Percentiles rank a stretch among this genome's conserved stretches.
Evolutionary conservation across 2,888 invertebrate species (phyloP).

Genomic region (Synergus umbraculus): DNA sequence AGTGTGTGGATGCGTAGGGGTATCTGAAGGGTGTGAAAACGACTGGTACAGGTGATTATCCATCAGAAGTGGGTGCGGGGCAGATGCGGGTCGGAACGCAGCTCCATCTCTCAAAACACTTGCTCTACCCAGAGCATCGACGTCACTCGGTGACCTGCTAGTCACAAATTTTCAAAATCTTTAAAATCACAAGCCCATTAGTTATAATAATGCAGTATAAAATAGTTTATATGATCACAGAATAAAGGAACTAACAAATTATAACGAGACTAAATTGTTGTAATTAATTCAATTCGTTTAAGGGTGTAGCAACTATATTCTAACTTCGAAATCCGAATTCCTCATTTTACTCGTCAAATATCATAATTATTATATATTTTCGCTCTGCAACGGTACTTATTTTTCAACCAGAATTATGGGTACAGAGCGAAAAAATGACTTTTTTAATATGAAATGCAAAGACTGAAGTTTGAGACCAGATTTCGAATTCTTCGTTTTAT

Average conservation of each 20-base stretch:
- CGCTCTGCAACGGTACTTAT: too few species aligned
- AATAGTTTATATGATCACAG: background rate
- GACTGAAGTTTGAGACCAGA: too few species aligned
- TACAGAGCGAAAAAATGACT: too few species aligned
- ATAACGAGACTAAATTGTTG: background rate
- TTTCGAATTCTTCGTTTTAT: too few species aligned
- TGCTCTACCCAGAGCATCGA: constrained; percentile 78
- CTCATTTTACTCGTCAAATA: too few species aligned
- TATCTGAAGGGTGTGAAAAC: constrained; percentile 71
- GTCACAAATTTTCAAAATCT: background rate
- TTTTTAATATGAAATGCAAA: too few species aligned
- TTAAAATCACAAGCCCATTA: background rate
- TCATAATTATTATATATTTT: too few species aligned
- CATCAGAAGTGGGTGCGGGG: constrained; percentile 80
- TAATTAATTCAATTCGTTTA: background rate
- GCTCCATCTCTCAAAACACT: constrained; percentile 84
- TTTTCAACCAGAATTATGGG: too few species aligned
- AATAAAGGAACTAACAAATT: background rate
- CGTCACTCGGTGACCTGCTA: constrained; percentile 72
- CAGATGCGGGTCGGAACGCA: constrained; percentile 79
- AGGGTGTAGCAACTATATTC: too few species aligned
- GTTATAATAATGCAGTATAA: background rate
- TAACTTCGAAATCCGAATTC: too few species aligned
- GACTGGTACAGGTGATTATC: constrained; percentile 75
- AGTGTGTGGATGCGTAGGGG: constrained; percentile 68